Evolutionary conservation across 2,888 invertebrate species (phyloP).

Genomic region (Brachycybe producta): DNA sequence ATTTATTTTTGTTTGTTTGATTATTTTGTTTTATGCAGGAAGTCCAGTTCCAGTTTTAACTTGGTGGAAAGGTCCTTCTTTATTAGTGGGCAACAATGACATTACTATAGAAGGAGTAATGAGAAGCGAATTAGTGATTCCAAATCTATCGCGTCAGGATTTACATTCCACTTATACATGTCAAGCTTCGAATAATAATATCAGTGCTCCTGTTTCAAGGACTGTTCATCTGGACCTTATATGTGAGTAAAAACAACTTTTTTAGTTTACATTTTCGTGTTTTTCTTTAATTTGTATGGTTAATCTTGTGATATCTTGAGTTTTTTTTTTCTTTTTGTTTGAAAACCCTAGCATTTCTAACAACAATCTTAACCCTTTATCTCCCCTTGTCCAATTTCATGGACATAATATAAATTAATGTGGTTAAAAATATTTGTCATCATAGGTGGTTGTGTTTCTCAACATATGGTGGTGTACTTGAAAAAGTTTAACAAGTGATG

Average conservation of each 20-base stretch:
- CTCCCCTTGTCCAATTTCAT: too few relatives aligned
- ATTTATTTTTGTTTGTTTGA: too few relatives aligned
- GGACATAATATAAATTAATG: too few relatives aligned
- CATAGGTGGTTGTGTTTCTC: too few relatives aligned
- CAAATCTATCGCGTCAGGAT: constrained; percentile 16
- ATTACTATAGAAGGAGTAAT: constrained; percentile 35
- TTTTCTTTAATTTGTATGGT: too few relatives aligned
- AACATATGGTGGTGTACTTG: too few relatives aligned
- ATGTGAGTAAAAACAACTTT: constrained; percentile 15
- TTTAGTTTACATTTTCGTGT: constrained; percentile 11
- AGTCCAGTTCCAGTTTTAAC: constrained; percentile 64
- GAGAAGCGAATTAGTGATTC: constrained; percentile 16
- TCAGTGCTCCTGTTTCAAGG: constrained; percentile 19
- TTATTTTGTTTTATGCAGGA: constrained; percentile 42
- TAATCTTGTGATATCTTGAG: too few relatives aligned
- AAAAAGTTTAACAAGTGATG: too few relatives aligned
- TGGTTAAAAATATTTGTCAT: too few relatives aligned
- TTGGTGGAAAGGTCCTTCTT: constrained; percentile 65
- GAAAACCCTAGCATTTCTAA: too few relatives aligned
- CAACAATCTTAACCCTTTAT: too few relatives aligned
- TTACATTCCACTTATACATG: constrained; percentile 18
- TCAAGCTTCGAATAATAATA: constrained; percentile 21
- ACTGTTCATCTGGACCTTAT: constrained; percentile 17
- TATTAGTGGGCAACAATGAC: constrained; percentile 58
- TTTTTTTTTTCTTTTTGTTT: too few relatives aligned